Percentiles rank a stretch among this genome's conserved stretches.
Evolutionary conservation across 2,113 vertebrate species (phyloP).

Genomic region (Leptobrachium ailaonicum): DNA sequence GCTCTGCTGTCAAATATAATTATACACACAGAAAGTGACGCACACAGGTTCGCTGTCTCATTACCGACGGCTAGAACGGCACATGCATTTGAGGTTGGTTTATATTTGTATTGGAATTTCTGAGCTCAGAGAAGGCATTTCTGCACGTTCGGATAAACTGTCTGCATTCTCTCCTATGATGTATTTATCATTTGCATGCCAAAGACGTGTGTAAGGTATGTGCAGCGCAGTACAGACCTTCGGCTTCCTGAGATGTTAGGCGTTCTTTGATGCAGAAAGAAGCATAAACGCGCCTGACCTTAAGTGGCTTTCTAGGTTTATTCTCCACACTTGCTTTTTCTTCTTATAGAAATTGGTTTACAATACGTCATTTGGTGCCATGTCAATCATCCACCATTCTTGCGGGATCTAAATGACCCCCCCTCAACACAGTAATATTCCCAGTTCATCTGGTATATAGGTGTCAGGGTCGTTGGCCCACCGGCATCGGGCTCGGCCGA

Average conservation of each 20-base stretch:
- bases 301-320: conserved; percentile 49
- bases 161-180: conserved; percentile 52
- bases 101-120: conserved; percentile 52
- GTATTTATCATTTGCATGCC: conserved; percentile 23
- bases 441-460: too few relatives aligned
- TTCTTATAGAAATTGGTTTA: conserved; percentile 52
- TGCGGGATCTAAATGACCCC: too few relatives aligned
- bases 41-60: conserved; percentile 69
- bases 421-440: too few relatives aligned
- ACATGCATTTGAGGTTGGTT: conserved; percentile 54
- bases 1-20: conserved; percentile 75
- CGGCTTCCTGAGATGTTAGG: neutral
- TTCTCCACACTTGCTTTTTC: conserved; percentile 47
- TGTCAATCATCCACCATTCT: too few relatives aligned
- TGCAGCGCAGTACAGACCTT: neutral
- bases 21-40: conserved; percentile 61
- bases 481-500: too few relatives aligned
- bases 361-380: conserved; percentile 8
- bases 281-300: conserved; percentile 17
- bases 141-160: conserved; percentile 56
- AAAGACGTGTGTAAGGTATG: neutral
- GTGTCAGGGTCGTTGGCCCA: too few relatives aligned
- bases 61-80: conserved; percentile 49
- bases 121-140: conserved; percentile 61
- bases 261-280: conserved; percentile 32